Evolutionary conservation across 2,888 invertebrate species (phyloP), one percentile per base, ranked within the genome.

Genomic region (Prostheceraeus crozeri): DNA sequence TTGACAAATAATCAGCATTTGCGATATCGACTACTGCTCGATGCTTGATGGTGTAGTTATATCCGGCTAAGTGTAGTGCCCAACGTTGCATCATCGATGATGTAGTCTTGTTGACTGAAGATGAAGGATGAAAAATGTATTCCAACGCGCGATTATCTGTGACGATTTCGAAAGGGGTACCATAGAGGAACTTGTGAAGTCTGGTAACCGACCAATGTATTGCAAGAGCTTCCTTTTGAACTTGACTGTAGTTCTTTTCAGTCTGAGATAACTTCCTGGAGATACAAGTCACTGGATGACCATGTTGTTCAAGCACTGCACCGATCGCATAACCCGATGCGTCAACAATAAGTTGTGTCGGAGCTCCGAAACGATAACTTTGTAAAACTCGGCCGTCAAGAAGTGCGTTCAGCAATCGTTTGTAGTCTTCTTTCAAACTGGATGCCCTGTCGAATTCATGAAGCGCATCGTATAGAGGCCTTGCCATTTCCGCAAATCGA

Each of bases 271-370:
- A 48, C 19, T 4, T 48, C 14, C 25, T 19, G 4, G 25, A 48
- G 4, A 48, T 16, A 48, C 48, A 48, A 48, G 28, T 48, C n/a
- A 48, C 28, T 28, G 48, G 19, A 48, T 48, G 25, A 30, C 48
- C 48, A 48, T 48, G n/a, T 30, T 48, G 48, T 48, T 48, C 48
- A 28, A 48, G 28, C 27, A 48, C 28, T 25, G 25, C 48, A 48
- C 23, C 48, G 23, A 48, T 48, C 27, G 11, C 14, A 48, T 48
- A 48, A 28, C 28, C 48, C 14, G 14, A 48, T 6, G 48, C 14
- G 28, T 48, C 48, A 28, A 10, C 48, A 48, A 30, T 48, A 4
- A 48, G 25, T 28, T 25, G 23, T 11, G 48, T 28, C 4, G 23
- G 48, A 25, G 28, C 27, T 16, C 23, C 48, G 3, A 48, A 48